Conservation (phyloP, 2,888 invertebrate species). For the Dioctria linearis region DNA sequence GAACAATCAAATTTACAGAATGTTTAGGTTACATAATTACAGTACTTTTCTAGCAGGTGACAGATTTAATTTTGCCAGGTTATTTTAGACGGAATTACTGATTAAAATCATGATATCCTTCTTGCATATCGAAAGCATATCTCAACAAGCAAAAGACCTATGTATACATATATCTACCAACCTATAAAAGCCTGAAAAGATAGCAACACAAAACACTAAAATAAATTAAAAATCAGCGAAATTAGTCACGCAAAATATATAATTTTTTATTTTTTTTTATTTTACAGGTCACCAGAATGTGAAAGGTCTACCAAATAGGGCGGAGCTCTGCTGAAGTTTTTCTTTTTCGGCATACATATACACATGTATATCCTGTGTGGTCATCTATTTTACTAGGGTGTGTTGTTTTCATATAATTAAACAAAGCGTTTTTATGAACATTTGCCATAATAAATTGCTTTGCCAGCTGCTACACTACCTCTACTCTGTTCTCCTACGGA, state of each 20-base stretch:
- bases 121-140: too few species aligned
- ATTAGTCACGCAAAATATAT: background rate
- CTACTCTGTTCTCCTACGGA: background rate
- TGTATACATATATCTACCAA: too few species aligned
- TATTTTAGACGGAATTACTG: too few species aligned
- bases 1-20: too few species aligned
- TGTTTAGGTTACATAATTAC: too few species aligned
- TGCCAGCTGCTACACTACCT: background rate
- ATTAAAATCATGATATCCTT: too few species aligned
- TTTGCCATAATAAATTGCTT: background rate
- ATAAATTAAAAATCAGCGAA: conserved; percentile 1
- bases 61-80: too few species aligned
- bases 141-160: too few species aligned
- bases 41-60: too few species aligned
- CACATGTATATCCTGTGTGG: background rate
- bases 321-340: background rate
- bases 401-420: conserved; percentile 12
- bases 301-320: background rate
- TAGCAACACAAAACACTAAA: too few species aligned
- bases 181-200: too few species aligned
- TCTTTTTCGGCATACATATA: background rate
- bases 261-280: background rate
- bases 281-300: background rate
- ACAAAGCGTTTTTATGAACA: background rate
- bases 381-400: background rate